Evolutionary conservation across 2,888 invertebrate species (phyloP), one percentile per base, ranked within the genome.

Genomic region (Petrophora chlorosata): DNA sequence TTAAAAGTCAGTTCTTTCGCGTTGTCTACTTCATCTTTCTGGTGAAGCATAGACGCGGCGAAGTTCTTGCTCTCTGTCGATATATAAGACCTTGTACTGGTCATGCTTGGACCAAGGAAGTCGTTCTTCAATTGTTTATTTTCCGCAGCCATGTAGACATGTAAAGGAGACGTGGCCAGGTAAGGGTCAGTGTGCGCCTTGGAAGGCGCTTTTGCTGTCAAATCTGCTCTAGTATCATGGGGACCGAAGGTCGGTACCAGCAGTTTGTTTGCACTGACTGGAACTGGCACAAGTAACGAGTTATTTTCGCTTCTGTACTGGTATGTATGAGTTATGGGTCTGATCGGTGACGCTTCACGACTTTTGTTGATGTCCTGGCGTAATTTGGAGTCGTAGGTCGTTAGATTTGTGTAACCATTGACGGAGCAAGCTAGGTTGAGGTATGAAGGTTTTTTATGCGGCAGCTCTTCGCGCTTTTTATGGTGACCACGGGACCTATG

Each of bases 371-470:
- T 93, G 35, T 95, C 94, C 72, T 95, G 95, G 8, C 95, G 90
- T 23, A 94, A 85, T 73, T 95, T 94, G 0, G 96, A 95, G 80
- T 96, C 95, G 92, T 97, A 97, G 48, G 96, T 95, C 3, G 95
- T 96, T 45, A 96, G 91, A 65, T 95, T 95, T 3, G 96, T 95
- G 77, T 98, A 98, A 2, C 97, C 97, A 85, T 96, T 97, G 39
- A 97, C 96, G 12, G 97, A 96, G 77, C 97, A 96, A 38, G 97
- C 97, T 53, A 98, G 87, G 68, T 96, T 96, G 44, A 98, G 86
- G 78, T 98, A 98, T 46, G 97, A 97, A 0, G 97, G 97, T 73
- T 96, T 94, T 76, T 95, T 95, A 9, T 89, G 88, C 5, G 81
- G 71, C 33, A 80, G 56, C 30, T 89, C 86, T 73, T 86, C 87